A percentile compares a stretch with the other conserved stretches of the same genome.
Conservation (phyloP, 2,113 vertebrate genomes). For the Mixornis gularis region DNA sequence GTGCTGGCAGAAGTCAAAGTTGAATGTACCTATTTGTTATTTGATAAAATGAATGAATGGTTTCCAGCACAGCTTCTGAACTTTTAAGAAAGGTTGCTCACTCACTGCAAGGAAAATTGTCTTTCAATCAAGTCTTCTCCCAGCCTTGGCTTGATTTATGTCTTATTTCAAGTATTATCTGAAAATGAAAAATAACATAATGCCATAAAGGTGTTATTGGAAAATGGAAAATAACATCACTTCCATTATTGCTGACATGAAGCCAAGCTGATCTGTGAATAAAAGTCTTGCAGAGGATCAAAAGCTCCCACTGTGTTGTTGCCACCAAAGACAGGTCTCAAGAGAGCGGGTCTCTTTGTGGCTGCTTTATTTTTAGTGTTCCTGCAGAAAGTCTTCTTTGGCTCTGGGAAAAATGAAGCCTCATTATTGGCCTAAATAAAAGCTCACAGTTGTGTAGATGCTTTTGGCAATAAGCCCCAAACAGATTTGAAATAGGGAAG, state of each 20-base stretch:
- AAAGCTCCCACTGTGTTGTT: background rate
- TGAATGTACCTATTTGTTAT: background rate
- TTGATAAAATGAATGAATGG: conserved; percentile 3
- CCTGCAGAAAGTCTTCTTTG: background rate
- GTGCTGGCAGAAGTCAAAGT: background rate
- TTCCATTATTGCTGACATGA: conserved; percentile 28
- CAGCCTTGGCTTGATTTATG: conserved; percentile 1
- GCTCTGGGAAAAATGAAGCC: background rate
- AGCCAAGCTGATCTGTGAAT: conserved; percentile 15
- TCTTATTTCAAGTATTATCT: background rate
- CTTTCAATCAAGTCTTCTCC: conserved; percentile 26
- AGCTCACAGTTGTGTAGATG: background rate
- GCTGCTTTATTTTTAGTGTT: background rate
- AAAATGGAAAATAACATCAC: conserved; percentile 32
- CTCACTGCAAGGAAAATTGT: background rate
- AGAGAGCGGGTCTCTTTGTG: background rate
- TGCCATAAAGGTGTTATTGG: background rate
- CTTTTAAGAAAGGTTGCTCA: conserved; percentile 11
- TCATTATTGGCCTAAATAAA: background rate
- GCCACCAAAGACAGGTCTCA: background rate
- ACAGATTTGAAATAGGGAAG: background rate
- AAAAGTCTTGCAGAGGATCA: background rate
- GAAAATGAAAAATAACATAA: conserved; percentile 40
- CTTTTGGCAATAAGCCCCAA: background rate
- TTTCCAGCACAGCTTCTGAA: background rate